Evolutionary conservation across 92 coral and sea anemone genomes (phyloP).

Genomic region (Porites lobata): DNA sequence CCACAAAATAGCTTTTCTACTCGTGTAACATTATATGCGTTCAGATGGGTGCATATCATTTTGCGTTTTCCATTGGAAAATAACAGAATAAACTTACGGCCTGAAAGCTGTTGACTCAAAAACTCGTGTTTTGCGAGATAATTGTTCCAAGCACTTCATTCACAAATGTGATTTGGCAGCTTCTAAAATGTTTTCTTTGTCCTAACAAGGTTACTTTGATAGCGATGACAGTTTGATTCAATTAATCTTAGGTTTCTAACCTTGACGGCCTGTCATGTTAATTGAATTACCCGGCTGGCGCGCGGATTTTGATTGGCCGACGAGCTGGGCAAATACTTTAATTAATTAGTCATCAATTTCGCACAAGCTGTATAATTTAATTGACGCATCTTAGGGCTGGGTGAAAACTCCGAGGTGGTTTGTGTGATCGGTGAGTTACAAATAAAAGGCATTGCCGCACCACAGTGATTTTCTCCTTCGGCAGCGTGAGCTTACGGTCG

Average conservation of each 20-base stretch:
- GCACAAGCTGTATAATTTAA: constrained; percentile 93
- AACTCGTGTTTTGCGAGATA: constrained; percentile 64
- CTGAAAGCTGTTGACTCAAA: constrained; percentile 56
- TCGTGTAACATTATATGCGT: constrained; percentile 25
- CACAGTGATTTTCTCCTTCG: background rate
- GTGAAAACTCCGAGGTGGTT: constrained; percentile 80
- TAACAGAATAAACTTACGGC: constrained; percentile 34
- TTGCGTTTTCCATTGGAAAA: constrained; percentile 39
- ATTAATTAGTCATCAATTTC: constrained; percentile 99
- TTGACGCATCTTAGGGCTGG: constrained; percentile 78
- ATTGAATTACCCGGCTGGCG: constrained; percentile 87
- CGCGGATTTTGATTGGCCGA: constrained; percentile 79
- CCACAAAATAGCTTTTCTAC: constrained; percentile 13
- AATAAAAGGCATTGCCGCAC: constrained; percentile 38
- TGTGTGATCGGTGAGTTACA: constrained; percentile 36
- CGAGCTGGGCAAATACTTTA: constrained; percentile 87
- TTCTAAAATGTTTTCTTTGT: constrained; percentile 90
- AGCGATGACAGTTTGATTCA: constrained; percentile 92
- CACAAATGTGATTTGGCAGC: constrained; percentile 88
- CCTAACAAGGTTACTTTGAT: constrained; percentile 94
- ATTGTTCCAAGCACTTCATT: constrained; percentile 72
- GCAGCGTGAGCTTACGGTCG: constrained; percentile 1
- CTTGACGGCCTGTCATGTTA: constrained; percentile 85
- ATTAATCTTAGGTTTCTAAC: constrained; percentile 81
- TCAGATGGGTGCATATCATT: constrained; percentile 30